phyloP scores from a whole-genome alignment of 2,797 vertebrate genomes.

The Tadarida brasiliensis region DNA sequence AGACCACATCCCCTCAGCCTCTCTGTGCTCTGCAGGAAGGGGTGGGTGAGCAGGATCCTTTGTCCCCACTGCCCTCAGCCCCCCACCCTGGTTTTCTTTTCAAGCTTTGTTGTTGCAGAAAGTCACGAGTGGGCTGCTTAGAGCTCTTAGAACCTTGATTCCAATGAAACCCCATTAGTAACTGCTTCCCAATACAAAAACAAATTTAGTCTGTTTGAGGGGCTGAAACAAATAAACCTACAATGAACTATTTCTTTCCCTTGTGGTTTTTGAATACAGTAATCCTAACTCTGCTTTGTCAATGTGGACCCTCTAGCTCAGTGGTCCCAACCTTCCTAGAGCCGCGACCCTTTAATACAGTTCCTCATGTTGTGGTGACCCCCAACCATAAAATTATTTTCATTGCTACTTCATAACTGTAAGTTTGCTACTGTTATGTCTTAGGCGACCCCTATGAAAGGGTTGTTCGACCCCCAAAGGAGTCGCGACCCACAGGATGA shows the following conservation, averaged over 20 bases:
- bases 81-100: background rate
- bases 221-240: background rate
- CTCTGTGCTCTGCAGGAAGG: background rate
- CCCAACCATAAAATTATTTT: no score
- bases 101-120: background rate
- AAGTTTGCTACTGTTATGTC: no score
- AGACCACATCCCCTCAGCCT: background rate
- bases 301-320: background rate
- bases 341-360: no score
- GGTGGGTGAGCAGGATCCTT: background rate
- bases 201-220: background rate
- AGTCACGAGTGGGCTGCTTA: background rate
- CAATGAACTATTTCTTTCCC: background rate
- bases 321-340: no score
- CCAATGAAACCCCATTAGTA: background rate
- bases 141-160: background rate
- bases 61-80: background rate
- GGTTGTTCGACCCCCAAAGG: no score
- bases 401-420: no score
- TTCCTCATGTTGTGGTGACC: no score
- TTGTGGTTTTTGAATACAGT: background rate
- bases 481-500: no score
- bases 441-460: no score
- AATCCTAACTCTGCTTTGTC: background rate
- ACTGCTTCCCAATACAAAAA: background rate